These are phyloP conservation scores for Xiphydria camelus DNA, from an alignment of 2,888 invertebrate genomes.

Conservation along the genomic window DNA sequence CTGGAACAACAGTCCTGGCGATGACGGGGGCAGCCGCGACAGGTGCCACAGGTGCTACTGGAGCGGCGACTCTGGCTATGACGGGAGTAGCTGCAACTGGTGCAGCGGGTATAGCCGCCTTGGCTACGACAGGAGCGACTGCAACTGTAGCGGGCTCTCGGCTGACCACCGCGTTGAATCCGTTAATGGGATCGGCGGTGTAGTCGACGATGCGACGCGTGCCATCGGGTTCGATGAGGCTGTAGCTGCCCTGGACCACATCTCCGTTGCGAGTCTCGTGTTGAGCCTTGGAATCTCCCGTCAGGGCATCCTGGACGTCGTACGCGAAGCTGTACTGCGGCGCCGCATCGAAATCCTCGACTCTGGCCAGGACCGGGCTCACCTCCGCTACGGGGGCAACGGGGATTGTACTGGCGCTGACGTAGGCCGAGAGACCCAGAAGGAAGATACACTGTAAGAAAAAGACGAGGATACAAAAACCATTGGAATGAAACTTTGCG, in stretches of 20 bases:
- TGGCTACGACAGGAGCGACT: background rate
- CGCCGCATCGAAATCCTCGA: slow-evolving; percentile 27
- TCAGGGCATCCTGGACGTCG: slow-evolving; percentile 26
- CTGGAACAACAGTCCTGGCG: slow-evolving; percentile 26
- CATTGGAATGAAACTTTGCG: background rate
- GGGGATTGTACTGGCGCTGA: slow-evolving; percentile 53
- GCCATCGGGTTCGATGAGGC: slow-evolving; percentile 12
- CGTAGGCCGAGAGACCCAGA: slow-evolving; percentile 45
- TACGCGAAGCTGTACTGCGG: slow-evolving; percentile 35
- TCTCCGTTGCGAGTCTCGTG: slow-evolving; percentile 16
- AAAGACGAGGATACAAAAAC: background rate
- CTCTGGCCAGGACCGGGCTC: slow-evolving; percentile 25
- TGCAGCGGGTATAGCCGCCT: background rate
- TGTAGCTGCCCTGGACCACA: slow-evolving; percentile 13
- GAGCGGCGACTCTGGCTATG: background rate
- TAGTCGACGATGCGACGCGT: slow-evolving; percentile 12
- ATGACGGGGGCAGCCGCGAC: background rate
- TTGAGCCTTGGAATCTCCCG: slow-evolving; percentile 30
- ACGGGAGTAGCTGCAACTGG: slow-evolving; percentile 20
- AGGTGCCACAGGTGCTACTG: background rate
- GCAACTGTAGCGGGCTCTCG: slow-evolving; percentile 26
- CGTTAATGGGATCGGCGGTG: slow-evolving; percentile 34
- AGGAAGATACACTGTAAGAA: slow-evolving; percentile 33
- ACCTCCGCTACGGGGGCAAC: slow-evolving; percentile 17
- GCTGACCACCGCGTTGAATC: slow-evolving; percentile 55